These are phyloP conservation scores for Drosophila elegans DNA, from an alignment of 1,140 invertebrate genomes.

Conservation along the genomic window DNA sequence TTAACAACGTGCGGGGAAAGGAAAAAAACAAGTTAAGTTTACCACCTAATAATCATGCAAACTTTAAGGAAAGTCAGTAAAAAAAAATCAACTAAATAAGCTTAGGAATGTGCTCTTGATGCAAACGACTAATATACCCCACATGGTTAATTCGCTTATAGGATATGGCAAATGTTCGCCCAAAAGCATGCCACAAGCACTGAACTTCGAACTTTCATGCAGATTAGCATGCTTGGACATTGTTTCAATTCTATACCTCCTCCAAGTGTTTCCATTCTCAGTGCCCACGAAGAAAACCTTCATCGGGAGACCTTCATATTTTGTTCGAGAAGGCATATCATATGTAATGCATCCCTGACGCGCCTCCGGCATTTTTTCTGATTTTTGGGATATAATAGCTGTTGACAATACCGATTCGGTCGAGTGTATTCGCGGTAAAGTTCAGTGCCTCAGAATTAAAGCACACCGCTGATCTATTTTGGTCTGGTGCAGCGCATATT, in stretches of 20 bases:
- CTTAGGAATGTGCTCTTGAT: neutral
- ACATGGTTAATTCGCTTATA: neutral
- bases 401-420: constrained; percentile 10
- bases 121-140: constrained; percentile 11
- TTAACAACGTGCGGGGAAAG: too few relatives aligned
- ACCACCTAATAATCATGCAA: neutral
- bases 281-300: constrained; percentile 4
- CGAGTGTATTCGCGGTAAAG: constrained; percentile 32
- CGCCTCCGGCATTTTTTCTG: constrained; percentile 42
- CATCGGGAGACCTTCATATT: constrained; percentile 21
- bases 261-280: constrained; percentile 25
- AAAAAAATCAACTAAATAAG: neutral
- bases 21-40: too few relatives aligned
- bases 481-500: constrained; percentile 26
- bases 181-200: constrained; percentile 53
- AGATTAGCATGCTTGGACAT: constrained; percentile 5
- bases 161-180: constrained; percentile 25
- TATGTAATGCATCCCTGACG: constrained; percentile 45
- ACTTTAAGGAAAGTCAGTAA: neutral
- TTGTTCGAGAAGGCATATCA: constrained; percentile 11
- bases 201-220: constrained; percentile 30
- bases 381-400: neutral
- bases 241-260: constrained; percentile 26
- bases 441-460: constrained; percentile 44
- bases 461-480: constrained; percentile 31